Base-by-base conservation (phyloP, 2,888 invertebrate genomes). In the Epinotia ramella region DNA sequence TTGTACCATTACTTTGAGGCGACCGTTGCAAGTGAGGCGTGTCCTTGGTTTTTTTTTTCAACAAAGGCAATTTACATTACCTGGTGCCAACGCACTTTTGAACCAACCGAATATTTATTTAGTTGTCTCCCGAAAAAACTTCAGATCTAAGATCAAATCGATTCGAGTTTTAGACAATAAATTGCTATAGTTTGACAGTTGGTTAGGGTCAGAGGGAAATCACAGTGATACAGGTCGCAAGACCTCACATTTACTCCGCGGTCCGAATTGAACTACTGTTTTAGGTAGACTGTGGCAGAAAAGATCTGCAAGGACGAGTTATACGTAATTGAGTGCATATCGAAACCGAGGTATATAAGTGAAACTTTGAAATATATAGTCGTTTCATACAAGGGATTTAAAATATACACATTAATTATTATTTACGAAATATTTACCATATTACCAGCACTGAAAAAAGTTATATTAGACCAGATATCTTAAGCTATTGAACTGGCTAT, bases 141-240 rank as follows among this genome's bases (percentile, higher is more conserved):
- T 59, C 59, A 68, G 68, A 68, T 68, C 40, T 44, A 44, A 24
- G 44, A 65, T 20, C 16, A 53, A 46, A 33, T 18, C 12, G 40
- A 68, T 59, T 68, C 68, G 68, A 59, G 68, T 62, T 46, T 60
- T 60, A n/a, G 69, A 69, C 57, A 76, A 62, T 76, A 76, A 76
- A 66, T n/a, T 76, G 75, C 75, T 67, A 71, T 71, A 70, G 75
- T 71, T 71, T 62, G 60, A 62, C 33, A 62, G 40, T 16, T 67
- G 66, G 28, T 73, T 71, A 62, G 62, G 70, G 33, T 70, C 71
- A 76, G 71, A 66, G 56, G 73, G 76, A 80, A 80, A 82, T 83
- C 83, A 84, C 82, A 84, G 81, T 82, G 81, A 80, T 79, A 79
- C 78, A 78, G 79, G 79, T 79, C 79, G 77, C 71, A 40, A 24